Evolutionary conservation across 2,113 vertebrate species (phyloP).

Genomic region (Chaenogobius annularis): DNA sequence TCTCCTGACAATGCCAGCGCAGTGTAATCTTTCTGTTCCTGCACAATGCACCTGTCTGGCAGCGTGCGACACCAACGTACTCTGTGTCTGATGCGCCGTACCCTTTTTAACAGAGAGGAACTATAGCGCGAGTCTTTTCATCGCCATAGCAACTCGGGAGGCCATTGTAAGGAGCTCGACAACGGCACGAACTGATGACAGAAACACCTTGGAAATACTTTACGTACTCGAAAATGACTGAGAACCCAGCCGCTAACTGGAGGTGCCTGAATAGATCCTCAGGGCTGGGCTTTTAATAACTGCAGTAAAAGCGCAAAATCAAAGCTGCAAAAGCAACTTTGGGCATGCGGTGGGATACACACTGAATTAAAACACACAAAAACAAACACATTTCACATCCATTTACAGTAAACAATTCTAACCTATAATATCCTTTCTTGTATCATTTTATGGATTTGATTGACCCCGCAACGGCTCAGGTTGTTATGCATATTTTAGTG

Average conservation of each 20-base stretch:
- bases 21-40: conserved; percentile 4
- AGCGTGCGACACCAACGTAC: neutral
- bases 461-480: too few relatives aligned
- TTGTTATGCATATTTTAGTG: too few relatives aligned
- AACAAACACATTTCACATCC: too few relatives aligned
- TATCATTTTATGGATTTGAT: too few relatives aligned
- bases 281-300: conserved; percentile 27
- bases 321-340: too few relatives aligned
- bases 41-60: conserved; percentile 12
- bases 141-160: conserved; percentile 33
- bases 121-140: conserved; percentile 27
- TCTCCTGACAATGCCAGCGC: neutral
- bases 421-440: too few relatives aligned
- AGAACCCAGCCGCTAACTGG: conserved; percentile 22
- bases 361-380: too few relatives aligned
- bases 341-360: too few relatives aligned
- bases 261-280: conserved; percentile 24
- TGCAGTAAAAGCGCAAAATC: conserved; percentile 15
- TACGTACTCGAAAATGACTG: conserved; percentile 38
- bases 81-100: neutral
- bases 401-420: too few relatives aligned
- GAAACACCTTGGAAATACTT: conserved; percentile 36
- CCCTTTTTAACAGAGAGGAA: conserved; percentile 5
- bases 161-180: conserved; percentile 6
- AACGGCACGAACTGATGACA: conserved; percentile 20